These are phyloP conservation scores for Leptinotarsa lineolata DNA, from an alignment of 1,140 invertebrate species.

Conservation along the genomic window DNA sequence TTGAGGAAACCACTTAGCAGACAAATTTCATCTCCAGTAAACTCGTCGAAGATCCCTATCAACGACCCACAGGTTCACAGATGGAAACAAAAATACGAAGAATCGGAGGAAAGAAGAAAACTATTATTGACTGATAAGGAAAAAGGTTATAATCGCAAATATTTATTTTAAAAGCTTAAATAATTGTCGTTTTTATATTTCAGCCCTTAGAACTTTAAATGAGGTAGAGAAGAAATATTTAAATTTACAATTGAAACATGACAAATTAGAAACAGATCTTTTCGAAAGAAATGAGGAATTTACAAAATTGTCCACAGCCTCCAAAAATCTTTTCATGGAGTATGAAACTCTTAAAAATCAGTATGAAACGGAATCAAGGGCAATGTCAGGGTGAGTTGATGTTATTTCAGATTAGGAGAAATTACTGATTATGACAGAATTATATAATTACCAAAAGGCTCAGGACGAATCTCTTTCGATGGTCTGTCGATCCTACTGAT, in stretches of 20 bases:
- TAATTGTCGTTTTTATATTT: conserved; percentile 39
- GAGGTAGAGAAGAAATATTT: conserved; percentile 65
- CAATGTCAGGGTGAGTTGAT: conserved; percentile 65
- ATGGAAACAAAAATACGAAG: conserved; percentile 71
- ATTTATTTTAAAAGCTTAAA: neutral
- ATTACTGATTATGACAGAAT: no score
- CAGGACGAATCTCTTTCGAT: no score
- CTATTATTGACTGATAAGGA: conserved; percentile 66
- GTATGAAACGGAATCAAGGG: conserved; percentile 71
- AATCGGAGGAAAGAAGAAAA: conserved; percentile 69
- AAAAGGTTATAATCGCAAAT: conserved; percentile 62
- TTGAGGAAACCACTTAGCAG: conserved; percentile 35
- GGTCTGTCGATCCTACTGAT: no score
- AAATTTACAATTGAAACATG: conserved; percentile 63
- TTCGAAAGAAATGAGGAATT: conserved; percentile 66
- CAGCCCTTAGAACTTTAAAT: conserved; percentile 64
- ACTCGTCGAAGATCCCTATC: conserved; percentile 32
- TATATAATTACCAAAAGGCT: no score
- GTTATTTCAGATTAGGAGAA: no score
- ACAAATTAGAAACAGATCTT: conserved; percentile 61
- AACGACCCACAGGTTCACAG: conserved; percentile 56
- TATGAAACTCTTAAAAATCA: conserved; percentile 73
- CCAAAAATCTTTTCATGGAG: conserved; percentile 72
- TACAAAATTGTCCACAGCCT: conserved; percentile 66
- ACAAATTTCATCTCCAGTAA: conserved; percentile 28